phyloP scores from a whole-genome alignment of 2,888 invertebrate genomes.

The Thymelicus sylvestris region DNA sequence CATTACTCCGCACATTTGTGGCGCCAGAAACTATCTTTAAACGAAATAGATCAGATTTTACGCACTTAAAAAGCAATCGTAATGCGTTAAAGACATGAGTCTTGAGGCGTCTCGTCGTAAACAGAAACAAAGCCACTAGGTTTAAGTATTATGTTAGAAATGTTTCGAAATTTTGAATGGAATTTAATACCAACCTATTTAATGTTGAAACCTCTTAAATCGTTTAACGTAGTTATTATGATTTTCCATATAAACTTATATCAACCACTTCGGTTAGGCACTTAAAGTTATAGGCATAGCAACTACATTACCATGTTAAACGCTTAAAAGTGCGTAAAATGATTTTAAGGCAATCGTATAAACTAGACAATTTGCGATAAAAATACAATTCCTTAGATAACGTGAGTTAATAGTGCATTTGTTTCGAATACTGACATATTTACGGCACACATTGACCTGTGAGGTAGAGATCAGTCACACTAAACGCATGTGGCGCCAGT shows the following conservation, averaged over 20 bases:
- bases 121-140: not conserved
- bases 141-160: not conserved
- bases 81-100: not conserved
- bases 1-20: conserved; percentile 72
- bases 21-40: conserved; percentile 60
- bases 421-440: conserved; percentile 18
- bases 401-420: conserved; percentile 7
- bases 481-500: conserved; percentile 21
- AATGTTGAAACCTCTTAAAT: not conserved
- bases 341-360: too few relatives aligned
- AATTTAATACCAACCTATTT: not conserved
- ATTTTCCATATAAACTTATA: too few relatives aligned
- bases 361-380: not conserved
- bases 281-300: too few relatives aligned
- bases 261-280: too few relatives aligned
- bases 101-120: not conserved
- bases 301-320: too few relatives aligned
- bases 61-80: conserved; percentile 5
- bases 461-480: conserved; percentile 3
- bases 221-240: too few relatives aligned
- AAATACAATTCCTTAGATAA: not conserved
- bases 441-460: conserved; percentile 3
- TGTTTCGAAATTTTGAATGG: not conserved
- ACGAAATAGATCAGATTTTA: conserved; percentile 7
- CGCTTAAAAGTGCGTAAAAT: too few relatives aligned